Conservation (phyloP, 2,888 invertebrate genomes). For the Pollenia amentaria region DNA sequence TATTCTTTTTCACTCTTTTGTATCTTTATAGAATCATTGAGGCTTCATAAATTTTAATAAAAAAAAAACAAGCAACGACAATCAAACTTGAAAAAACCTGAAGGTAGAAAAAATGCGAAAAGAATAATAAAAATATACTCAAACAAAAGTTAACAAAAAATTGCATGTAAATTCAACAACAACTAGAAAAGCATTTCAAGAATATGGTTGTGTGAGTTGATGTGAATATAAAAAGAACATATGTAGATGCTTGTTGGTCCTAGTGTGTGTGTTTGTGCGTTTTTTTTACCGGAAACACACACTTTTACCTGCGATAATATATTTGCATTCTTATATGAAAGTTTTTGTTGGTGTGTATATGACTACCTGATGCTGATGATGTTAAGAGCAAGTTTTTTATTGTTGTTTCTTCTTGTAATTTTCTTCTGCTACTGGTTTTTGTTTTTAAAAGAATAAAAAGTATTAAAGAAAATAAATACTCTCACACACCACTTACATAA, state of each 20-base stretch:
- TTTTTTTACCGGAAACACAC: not conserved
- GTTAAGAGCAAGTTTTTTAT: constrained; percentile 17
- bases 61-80: constrained; percentile 40
- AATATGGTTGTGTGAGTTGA: not conserved
- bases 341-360: not conserved
- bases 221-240: too few relatives aligned
- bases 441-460: too few relatives aligned
- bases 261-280: not conserved
- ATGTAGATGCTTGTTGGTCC: not conserved
- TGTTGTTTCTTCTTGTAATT: not conserved
- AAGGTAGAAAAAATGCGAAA: not conserved
- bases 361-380: constrained; percentile 35
- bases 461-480: not conserved
- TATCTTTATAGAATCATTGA: constrained; percentile 51
- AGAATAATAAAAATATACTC: constrained; percentile 14
- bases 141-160: constrained; percentile 10
- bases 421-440: not conserved
- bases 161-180: constrained; percentile 38
- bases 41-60: constrained; percentile 64
- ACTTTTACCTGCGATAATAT: not conserved
- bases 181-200: constrained; percentile 29
- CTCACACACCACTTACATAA: not conserved
- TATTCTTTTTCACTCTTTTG: constrained; percentile 5
- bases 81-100: not conserved
- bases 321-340: not conserved